Evolutionary conservation across 2,797 vertebrate genomes (phyloP), one percentile per base, ranked within the genome.

Genomic region (Chaenodraco wilsoni): DNA sequence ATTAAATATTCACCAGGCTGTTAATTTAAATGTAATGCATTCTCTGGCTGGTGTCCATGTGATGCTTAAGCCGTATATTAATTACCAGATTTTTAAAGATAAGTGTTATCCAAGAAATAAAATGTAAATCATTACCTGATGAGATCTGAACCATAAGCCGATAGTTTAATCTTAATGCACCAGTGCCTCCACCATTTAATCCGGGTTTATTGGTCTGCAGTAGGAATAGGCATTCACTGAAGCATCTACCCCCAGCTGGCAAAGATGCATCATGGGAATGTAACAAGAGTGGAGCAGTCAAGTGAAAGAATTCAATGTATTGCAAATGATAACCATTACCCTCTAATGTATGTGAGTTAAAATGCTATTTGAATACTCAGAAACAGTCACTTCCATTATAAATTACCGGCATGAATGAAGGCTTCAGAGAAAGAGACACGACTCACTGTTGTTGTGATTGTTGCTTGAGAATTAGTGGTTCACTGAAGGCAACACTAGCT

Each of bases 1-100:
- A 90, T 93, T 71, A 84, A 92, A 93, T 88, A 90, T 92, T 91
- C 79, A 87, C 44, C 69, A 75, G 70, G 65, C 77, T 85, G 70
- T 88, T 92, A 82, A 89, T 90, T 85, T 78, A 66, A 76, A 49
- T 74, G 81, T 76, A 79, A 84, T 73, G 72, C 73, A 77, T 65
- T 57, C 16, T 40, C 6, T 68, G 11, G 46, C 46, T 56, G 46
- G n/a, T 57, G 43, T 41, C 16, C 11, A 9, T 43, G 6, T 33
- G 17, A 71, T 66, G 62, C 73, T 79, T 44, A 15, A 19, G 52
- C 57, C 3, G 1, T 58, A 66, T 55, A 67, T 85, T 79, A 73
- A 78, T 78, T 69, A 17, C 41, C 15, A 1, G 19, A 60, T 68
- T 84, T 58, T 61, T 43, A 76, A 80, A 64, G 66, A 71, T 50